Conservation (phyloP, 2,797 vertebrate species). For the Sebastes baramenuke region DNA sequence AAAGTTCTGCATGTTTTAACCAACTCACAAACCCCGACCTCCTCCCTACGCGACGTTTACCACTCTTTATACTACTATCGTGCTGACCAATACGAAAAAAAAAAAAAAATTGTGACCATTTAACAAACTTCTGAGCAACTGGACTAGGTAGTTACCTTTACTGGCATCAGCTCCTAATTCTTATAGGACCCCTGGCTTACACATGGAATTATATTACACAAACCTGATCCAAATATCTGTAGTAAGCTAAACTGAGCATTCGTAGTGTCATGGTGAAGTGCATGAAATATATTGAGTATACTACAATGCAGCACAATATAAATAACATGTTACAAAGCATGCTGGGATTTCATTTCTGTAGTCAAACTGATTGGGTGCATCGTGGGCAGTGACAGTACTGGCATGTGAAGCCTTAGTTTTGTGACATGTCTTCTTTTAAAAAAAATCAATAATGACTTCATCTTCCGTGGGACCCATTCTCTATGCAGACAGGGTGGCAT, state of each 20-base stretch:
- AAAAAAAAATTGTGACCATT: no score
- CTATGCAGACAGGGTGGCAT: constrained; percentile 38
- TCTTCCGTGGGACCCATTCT: constrained; percentile 33
- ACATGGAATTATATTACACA: not conserved
- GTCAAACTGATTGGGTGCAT: constrained; percentile 11
- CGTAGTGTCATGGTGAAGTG: not conserved
- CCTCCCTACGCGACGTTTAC: accelerated
- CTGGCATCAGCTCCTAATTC: not conserved
- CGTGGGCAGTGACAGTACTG: constrained; percentile 17
- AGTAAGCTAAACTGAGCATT: not conserved
- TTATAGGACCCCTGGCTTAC: not conserved
- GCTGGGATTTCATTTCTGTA: constrained; percentile 17
- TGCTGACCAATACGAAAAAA: no score
- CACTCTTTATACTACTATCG: no score
- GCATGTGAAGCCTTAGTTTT: constrained; percentile 11
- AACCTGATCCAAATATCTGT: constrained; percentile 1
- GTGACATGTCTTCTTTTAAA: constrained; percentile 3
- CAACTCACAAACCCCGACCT: no score
- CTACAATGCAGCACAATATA: not conserved
- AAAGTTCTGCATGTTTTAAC: no score
- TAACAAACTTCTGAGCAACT: no score
- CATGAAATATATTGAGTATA: not conserved
- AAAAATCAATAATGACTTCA: constrained; percentile 31
- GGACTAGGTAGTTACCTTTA: not conserved
- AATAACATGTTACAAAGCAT: not conserved